Evolutionary conservation across 2,797 vertebrate genomes (phyloP), one percentile per base, ranked within the genome.

Genomic region (Acanthornis magna): DNA sequence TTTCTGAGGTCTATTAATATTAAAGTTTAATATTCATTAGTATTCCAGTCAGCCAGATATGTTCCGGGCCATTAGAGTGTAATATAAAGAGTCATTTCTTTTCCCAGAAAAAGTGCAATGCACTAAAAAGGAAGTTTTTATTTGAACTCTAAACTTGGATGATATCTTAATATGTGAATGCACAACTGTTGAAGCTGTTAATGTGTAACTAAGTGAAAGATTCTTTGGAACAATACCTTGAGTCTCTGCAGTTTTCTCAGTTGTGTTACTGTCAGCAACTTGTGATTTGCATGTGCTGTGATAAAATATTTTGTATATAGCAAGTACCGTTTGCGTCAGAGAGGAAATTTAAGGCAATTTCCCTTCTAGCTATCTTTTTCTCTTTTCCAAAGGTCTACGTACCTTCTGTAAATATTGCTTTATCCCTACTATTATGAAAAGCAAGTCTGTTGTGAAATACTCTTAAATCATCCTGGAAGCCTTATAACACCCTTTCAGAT

Each of bases 131-230:
- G 48, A 92, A 82, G 45, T 36, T 91, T 90, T 91, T 26, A 16
- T 86, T 93, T 91, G 70, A 92, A 47, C 55, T 90, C 57, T 81
- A 73, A 73, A 66, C 74, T 71, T 47, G 68, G 61, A 58, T 73
- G 27, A 36, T 67, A 23, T 62, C 91, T 74, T 78, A 40, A 30
- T 68, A 67, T 53, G 47, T 91, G 70, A 96, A 70, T 40, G 71
- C 86, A 54, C 82, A 92, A 79, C 89, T 78, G 32, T 61, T 61
- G 38, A 36, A 60, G 38, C 42, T 74, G 85, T 97, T 96, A 97
- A 97, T 96, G 27, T 93, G 67, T 94, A 94, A 95, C 92, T 57
- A 50, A 67, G 32, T 10, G 43, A 89, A 91, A 91, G 67, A 91
- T 42, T 76, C 83, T 93, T 92, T 90, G 73, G 36, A 95, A 91